Evolutionary conservation across 2,113 vertebrate genomes (phyloP).

Genomic region (Grantiella picta): DNA sequence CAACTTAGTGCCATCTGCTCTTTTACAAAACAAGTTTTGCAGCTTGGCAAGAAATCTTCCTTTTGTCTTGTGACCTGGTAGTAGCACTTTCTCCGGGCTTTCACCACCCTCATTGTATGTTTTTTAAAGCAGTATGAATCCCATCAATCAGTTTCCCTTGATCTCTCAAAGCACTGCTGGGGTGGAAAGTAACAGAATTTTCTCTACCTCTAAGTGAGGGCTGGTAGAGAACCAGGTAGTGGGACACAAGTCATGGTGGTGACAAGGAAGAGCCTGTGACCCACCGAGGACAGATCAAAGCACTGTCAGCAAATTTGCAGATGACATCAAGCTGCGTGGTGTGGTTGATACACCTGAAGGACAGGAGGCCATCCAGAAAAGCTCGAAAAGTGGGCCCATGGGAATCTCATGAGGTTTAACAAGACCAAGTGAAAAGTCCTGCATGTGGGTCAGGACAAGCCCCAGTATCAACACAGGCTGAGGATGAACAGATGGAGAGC

Average conservation of each 20-base stretch:
- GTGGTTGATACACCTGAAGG: rapidly evolving
- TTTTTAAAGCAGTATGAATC: background rate
- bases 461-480: rapidly evolving
- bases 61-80: background rate
- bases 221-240: background rate
- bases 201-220: background rate
- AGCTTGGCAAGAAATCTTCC: background rate
- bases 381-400: rapidly evolving
- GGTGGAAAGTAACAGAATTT: background rate
- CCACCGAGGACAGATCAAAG: rapidly evolving
- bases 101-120: background rate
- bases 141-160: background rate
- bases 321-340: background rate
- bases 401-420: background rate
- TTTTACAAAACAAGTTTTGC: background rate
- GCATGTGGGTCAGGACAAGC: background rate
- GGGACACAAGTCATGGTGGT: rapidly evolving
- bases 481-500: background rate
- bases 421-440: too few species aligned
- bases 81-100: background rate
- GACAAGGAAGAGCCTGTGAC: background rate
- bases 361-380: background rate
- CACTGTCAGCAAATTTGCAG: background rate
- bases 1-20: background rate
- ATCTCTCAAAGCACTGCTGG: background rate